A percentile compares a stretch with the other conserved stretches of the same genome.
Conservation (phyloP, 2,888 invertebrate species). For the Escarpia spicata region DNA sequence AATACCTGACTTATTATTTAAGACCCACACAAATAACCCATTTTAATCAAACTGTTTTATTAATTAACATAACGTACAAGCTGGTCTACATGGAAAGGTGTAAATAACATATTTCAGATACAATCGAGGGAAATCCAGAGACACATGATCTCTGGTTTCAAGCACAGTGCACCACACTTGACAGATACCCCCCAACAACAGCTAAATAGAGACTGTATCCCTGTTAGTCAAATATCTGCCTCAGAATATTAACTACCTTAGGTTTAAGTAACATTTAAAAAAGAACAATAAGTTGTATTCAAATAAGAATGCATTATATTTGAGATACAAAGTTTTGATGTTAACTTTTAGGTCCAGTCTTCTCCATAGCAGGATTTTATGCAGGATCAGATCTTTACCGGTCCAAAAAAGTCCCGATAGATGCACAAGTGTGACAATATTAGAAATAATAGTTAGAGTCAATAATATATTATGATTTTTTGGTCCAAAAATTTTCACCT, state of each 20-base stretch:
- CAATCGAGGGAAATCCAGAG: too few species aligned
- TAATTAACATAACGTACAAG: not conserved
- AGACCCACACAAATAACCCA: not conserved
- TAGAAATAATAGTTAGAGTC: too few species aligned
- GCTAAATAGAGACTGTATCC: too few species aligned
- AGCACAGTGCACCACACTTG: too few species aligned
- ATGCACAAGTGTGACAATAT: too few species aligned
- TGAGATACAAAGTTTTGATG: not conserved
- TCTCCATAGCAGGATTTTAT: not conserved
- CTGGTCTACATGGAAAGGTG: not conserved
- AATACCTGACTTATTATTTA: not conserved
- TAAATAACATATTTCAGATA: not conserved
- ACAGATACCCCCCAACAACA: too few species aligned
- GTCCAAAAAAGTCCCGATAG: too few species aligned
- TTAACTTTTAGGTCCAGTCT: not conserved
- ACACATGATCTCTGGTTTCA: too few species aligned
- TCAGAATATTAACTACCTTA: not conserved
- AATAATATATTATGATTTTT: too few species aligned
- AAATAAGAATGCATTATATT: not conserved
- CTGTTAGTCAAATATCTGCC: too few species aligned
- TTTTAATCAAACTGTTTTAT: not conserved
- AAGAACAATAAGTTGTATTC: not conserved
- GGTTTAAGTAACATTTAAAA: not conserved
- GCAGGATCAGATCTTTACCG: too few species aligned
- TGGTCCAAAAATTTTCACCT: too few species aligned